Conservation (phyloP, 2,113 vertebrate species). For the Oreochromis aureus region DNA sequence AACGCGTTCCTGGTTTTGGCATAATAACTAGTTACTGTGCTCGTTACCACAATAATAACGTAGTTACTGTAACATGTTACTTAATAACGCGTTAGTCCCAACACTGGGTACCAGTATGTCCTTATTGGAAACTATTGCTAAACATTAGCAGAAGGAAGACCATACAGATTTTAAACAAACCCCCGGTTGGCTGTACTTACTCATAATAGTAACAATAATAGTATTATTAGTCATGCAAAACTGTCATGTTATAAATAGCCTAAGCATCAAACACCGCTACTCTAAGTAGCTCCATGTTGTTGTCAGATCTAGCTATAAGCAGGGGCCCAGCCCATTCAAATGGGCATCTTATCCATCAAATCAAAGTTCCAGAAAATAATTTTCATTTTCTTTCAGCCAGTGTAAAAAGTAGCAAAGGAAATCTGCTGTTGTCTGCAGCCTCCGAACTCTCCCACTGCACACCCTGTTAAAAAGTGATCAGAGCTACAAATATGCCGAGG, state of each 20-base stretch:
- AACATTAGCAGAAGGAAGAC: background rate
- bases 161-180: background rate
- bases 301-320: background rate
- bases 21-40: no score
- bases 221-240: background rate
- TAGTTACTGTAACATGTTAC: no score
- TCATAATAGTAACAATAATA: background rate
- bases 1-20: no score
- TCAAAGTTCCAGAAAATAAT: background rate
- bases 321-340: background rate
- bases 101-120: background rate
- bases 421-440: fast-evolving
- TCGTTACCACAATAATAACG: no score
- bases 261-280: background rate
- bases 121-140: background rate
- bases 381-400: background rate
- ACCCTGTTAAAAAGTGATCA: background rate
- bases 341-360: background rate
- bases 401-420: background rate
- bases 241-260: background rate
- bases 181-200: fast-evolving
- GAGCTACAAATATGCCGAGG: background rate
- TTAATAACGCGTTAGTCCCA: no score
- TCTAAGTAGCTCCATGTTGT: background rate
- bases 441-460: background rate